Conservation (phyloP, 2,888 invertebrate species). For the Acleris laterana region DNA sequence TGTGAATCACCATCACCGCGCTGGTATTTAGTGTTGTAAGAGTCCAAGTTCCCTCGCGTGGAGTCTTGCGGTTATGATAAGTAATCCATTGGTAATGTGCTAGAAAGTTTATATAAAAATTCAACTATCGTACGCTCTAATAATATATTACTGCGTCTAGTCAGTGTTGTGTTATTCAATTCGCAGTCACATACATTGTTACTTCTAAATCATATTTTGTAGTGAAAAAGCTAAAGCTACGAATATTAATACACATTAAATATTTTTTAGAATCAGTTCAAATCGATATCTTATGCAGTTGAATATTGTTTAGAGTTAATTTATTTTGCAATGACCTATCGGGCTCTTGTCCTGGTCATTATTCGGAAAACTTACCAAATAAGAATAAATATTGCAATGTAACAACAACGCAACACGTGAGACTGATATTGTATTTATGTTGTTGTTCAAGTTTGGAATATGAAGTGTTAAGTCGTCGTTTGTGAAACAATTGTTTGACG, state of each 20-base stretch:
- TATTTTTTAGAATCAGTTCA: too few relatives aligned
- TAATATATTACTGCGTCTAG: conserved; percentile 54
- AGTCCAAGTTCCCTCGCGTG: conserved; percentile 11
- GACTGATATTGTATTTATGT: conserved; percentile 75
- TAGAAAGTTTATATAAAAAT: conserved; percentile 32
- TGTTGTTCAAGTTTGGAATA: conserved; percentile 53
- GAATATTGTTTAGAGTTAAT: background rate
- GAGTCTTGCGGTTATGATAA: conserved; percentile 9
- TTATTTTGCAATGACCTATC: conserved; percentile 2
- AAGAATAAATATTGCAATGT: conserved; percentile 44
- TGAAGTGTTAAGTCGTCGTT: conserved; percentile 41
- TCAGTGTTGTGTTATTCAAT: conserved; percentile 40
- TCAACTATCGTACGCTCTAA: conserved; percentile 51
- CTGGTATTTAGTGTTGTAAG: conserved; percentile 46
- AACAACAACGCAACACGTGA: conserved; percentile 61
- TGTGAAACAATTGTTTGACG: conserved; percentile 1
- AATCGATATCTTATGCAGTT: background rate
- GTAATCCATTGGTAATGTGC: conserved; percentile 23
- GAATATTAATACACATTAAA: too few relatives aligned
- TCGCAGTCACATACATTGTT: conserved; percentile 5
- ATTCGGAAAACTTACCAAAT: conserved; percentile 8
- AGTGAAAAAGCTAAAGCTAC: too few relatives aligned
- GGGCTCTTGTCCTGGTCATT: background rate
- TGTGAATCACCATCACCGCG: conserved; percentile 44
- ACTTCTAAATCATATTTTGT: conserved; percentile 3